Evolutionary conservation across 2,113 vertebrate genomes (phyloP), one percentile per base, ranked within the genome.

Genomic region (Pongo pygmaeus): DNA sequence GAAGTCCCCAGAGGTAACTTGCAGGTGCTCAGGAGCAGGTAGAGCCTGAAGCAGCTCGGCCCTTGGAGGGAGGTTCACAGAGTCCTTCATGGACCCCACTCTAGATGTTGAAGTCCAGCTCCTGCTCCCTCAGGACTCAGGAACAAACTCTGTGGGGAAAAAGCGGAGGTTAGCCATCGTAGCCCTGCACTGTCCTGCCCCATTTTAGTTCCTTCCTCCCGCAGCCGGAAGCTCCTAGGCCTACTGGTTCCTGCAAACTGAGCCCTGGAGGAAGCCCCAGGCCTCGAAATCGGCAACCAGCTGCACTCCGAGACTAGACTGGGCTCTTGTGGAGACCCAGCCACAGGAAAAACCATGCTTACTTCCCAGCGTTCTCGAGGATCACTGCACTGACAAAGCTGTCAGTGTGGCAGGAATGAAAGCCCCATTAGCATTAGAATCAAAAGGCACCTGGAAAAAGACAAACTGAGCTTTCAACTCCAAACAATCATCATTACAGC

Each of bases 131-230:
- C 52, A 40, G 16, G 7, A 84, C 61, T 52, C 69, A 32, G 23
- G 11, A 89, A 43, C 40, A 78, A 35, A 25, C 5, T 9, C 22
- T 0, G 0, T 2, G 38, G 17, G 2, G 16, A 52, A 1, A 59
- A 57, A 88, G 40, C 22, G 14, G 20, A 72, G 23, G 9, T 52
- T 27, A 72, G 23, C 6, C 17, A 6, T 72, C 50, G 22, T 0
- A 64, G 0, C 38, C 72, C n/a, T 4, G 3, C 55, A 46, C 8
- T 70, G 27, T 77, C 43, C 77, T 27, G 2, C 17, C 30, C 59
- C 18, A 0, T 38, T 55, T 74, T 64, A 13, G 7, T 16, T 67
- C 52, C 84, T 88, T 75, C 27, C n/a, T 83, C 43, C 86, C 46
- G 32, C 46, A 81, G 12, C 25, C 25, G 0, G 35, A 94, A 50